phyloP scores from a whole-genome alignment of 2,797 vertebrate genomes.

The Phrynocephalus guinanensis region DNA sequence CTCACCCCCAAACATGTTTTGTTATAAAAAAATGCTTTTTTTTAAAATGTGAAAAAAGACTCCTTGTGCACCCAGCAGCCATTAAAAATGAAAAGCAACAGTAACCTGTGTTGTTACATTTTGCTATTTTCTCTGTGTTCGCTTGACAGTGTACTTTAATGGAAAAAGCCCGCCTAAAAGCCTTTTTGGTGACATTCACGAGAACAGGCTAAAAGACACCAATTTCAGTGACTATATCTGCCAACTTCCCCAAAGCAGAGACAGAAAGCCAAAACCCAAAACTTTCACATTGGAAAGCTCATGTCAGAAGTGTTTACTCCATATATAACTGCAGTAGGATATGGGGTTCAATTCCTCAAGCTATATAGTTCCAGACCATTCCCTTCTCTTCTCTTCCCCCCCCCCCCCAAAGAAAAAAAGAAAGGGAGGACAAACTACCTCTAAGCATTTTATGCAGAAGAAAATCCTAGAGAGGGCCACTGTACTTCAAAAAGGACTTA shows the following conservation, averaged over 20 bases:
- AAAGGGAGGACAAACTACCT: too few species aligned
- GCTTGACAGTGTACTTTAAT: not conserved
- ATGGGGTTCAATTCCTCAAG: too few species aligned
- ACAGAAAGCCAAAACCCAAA: not conserved
- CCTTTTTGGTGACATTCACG: slow-evolving; percentile 10
- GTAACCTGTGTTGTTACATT: not conserved
- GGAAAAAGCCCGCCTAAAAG: not conserved
- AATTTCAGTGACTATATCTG: not conserved
- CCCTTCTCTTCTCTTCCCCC: too few species aligned
- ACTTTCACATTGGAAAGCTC: not conserved
- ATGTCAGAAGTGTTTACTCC: not conserved
- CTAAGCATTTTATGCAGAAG: too few species aligned
- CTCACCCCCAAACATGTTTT: too few species aligned
- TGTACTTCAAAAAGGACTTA: too few species aligned
- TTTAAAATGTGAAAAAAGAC: too few species aligned
- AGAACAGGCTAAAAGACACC: not conserved
- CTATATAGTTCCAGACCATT: too few species aligned
- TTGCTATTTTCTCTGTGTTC: not conserved
- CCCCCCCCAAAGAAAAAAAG: too few species aligned
- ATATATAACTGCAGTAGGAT: not conserved
- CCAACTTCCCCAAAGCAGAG: not conserved
- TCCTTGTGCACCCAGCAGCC: too few species aligned
- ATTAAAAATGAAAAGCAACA: not conserved
- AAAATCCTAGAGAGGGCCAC: too few species aligned
- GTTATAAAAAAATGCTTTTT: too few species aligned